Evolutionary conservation across 2,888 invertebrate species (phyloP).

Genomic region (Tetranychus truncatus): DNA sequence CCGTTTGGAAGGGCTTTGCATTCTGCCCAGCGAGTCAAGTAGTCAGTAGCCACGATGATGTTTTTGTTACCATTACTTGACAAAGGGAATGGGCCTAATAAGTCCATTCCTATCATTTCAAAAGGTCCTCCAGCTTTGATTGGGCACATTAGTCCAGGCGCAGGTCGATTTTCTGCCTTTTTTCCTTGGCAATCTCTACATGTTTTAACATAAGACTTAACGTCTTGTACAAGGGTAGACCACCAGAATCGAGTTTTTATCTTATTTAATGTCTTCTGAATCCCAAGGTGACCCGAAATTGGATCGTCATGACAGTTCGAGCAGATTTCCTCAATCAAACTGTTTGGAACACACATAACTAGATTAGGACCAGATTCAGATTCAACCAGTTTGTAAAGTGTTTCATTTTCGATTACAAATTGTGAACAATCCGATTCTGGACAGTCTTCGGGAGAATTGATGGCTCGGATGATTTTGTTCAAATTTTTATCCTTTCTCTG

Average conservation of each 20-base stretch:
- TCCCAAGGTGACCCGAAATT: slow-evolving; percentile 7
- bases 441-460: not conserved
- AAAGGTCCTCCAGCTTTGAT: not conserved
- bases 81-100: slow-evolving; percentile 22
- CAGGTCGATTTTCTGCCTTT: not conserved
- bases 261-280: not conserved
- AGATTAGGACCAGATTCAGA: not conserved
- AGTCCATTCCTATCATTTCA: slow-evolving; percentile 17
- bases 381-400: not conserved
- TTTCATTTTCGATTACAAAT: not conserved
- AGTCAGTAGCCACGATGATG: slow-evolving; percentile 24
- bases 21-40: slow-evolving; percentile 24
- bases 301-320: not conserved
- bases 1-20: slow-evolving; percentile 21
- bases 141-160: not conserved
- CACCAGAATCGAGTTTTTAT: not conserved
- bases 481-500: not conserved
- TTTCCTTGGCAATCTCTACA: slow-evolving; percentile 4
- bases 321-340: not conserved
- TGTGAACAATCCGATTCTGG: not conserved
- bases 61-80: slow-evolving; percentile 21
- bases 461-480: not conserved
- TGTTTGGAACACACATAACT: not conserved
- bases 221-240: not conserved
- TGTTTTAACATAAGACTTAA: not conserved